phyloP scores from a whole-genome alignment of 2,888 invertebrate genomes.

The Alcis repandata region DNA sequence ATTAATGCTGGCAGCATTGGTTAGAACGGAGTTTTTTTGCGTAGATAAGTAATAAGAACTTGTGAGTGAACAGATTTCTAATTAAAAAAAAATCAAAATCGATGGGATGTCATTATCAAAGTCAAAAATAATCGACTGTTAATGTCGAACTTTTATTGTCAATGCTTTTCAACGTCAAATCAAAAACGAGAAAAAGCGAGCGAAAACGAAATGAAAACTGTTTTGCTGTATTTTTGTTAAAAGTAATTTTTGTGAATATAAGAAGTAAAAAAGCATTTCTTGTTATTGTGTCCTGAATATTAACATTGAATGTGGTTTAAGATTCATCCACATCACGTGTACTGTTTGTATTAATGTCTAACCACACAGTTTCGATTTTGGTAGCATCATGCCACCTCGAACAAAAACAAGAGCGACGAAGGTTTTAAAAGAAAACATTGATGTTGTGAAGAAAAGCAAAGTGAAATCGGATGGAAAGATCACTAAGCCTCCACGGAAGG shows the following conservation, averaged over 20 bases:
- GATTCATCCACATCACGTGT: neutral
- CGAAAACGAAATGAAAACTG: constrained; percentile 55
- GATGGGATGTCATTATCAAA: neutral
- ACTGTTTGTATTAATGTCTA: constrained; percentile 6
- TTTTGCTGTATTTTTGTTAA: neutral
- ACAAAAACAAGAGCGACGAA: constrained; percentile 65
- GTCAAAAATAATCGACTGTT: constrained; percentile 17
- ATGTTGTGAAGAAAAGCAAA: constrained; percentile 51
- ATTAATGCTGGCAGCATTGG: no score
- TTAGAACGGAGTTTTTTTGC: no score
- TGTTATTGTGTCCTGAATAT: no score
- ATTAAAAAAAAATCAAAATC: neutral
- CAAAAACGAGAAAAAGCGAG: constrained; percentile 60
- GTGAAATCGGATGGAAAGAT: constrained; percentile 51
- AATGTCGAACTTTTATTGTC: constrained; percentile 37
- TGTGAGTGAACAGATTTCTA: no score
- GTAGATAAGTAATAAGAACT: no score
- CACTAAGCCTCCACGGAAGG: constrained; percentile 61
- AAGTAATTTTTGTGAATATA: no score
- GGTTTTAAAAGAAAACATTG: constrained; percentile 70
- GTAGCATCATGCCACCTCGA: constrained; percentile 74
- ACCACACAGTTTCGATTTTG: constrained; percentile 31
- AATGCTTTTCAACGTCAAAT: neutral
- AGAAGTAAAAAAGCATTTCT: no score
- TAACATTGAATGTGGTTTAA: neutral